Percentiles rank a stretch among this genome's conserved stretches.
Conservation (phyloP, 2,113 vertebrate genomes). For the Gallinago paraguaiae region DNA sequence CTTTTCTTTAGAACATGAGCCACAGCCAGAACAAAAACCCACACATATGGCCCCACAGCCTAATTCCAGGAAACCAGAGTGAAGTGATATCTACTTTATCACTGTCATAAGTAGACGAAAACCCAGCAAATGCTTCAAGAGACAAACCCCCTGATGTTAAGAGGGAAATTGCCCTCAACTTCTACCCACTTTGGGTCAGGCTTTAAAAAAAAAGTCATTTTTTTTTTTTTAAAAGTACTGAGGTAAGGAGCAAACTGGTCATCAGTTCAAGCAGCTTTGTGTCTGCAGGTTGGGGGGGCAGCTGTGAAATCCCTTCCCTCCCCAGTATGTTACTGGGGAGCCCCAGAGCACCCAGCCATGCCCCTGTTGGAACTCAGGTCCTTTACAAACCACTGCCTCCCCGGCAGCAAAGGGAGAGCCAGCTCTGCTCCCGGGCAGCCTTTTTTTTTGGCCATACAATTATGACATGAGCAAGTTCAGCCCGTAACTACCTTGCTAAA, state of each 20-base stretch:
- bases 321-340: fast-evolving
- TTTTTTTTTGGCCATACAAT: not conserved
- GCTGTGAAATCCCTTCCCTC: not conserved
- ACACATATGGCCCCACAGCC: not conserved
- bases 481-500: not conserved
- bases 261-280: not conserved
- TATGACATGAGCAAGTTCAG: not conserved
- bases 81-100: not conserved
- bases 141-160: not conserved
- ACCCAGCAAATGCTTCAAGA: not conserved
- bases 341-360: not conserved
- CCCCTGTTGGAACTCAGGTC: not conserved
- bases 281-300: not conserved
- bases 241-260: not conserved
- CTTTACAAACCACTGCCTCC: not conserved
- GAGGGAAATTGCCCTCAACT: not conserved
- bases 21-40: not conserved
- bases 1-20: not conserved
- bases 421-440: not conserved
- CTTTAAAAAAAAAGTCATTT: not conserved
- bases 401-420: not conserved
- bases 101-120: not conserved
- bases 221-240: fast-evolving
- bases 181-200: not conserved
- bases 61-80: not conserved